Percentiles rank a stretch among this genome's conserved stretches.
These are phyloP conservation scores for Zaprionus ornatus DNA, from an alignment of 1,140 invertebrate genomes.

Conservation along the genomic window DNA sequence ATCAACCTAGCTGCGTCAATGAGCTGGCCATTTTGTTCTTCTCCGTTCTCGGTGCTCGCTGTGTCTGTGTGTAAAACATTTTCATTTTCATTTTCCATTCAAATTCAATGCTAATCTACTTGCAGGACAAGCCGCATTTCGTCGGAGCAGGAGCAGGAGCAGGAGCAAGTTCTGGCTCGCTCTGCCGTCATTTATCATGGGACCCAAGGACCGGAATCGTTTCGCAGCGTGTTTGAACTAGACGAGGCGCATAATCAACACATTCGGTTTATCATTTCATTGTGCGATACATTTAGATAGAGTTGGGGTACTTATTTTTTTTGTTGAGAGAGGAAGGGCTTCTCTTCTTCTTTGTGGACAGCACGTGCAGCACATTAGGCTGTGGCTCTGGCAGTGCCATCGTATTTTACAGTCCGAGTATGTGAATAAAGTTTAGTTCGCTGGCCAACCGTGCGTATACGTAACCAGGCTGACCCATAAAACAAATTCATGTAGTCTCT, in stretches of 20 bases:
- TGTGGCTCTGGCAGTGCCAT: constrained; percentile 29
- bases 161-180: constrained; percentile 26
- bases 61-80: constrained; percentile 59
- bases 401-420: constrained; percentile 50
- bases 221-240: constrained; percentile 49
- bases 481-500: constrained; percentile 21
- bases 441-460: constrained; percentile 65
- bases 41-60: not conserved
- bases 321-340: not conserved
- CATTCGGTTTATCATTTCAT: constrained; percentile 70
- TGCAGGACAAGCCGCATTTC: constrained; percentile 68
- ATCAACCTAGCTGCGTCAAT: not conserved
- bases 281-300: constrained; percentile 48
- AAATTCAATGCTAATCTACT: constrained; percentile 80
- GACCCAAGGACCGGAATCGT: constrained; percentile 47
- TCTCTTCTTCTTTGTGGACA: constrained; percentile 24
- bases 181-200: constrained; percentile 72
- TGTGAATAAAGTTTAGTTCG: constrained; percentile 45
- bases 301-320: constrained; percentile 29
- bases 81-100: constrained; percentile 78
- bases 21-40: constrained; percentile 17
- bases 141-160: constrained; percentile 2
- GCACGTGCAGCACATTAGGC: constrained; percentile 73
- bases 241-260: constrained; percentile 67
- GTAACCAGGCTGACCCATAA: constrained; percentile 53